Conservation (phyloP, 2,888 invertebrate species). For the Anoncus sp. region DNA sequence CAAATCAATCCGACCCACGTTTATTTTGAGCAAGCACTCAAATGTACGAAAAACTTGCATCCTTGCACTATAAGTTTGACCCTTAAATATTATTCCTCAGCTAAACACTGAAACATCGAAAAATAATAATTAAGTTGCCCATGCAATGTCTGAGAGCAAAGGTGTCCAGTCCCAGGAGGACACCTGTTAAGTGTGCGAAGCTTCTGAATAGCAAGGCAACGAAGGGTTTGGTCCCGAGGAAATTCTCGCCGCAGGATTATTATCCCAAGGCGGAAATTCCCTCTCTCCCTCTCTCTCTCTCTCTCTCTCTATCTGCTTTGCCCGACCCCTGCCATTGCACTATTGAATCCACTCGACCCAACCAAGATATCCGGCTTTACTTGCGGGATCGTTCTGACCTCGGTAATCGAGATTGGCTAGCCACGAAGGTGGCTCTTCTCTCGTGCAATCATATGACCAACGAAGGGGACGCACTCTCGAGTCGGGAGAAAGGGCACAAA, state of each 20-base stretch:
- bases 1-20: neutral
- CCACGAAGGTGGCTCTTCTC: conserved; percentile 58
- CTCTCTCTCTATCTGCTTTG: conserved; percentile 1
- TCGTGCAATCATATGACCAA: conserved; percentile 32
- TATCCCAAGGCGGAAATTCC: conserved; percentile 47
- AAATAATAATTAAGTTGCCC: neutral
- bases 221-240: conserved; percentile 29
- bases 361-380: conserved; percentile 54
- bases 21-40: neutral
- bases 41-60: neutral
- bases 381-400: conserved; percentile 57
- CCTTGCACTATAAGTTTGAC: neutral
- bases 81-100: neutral
- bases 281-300: neutral
- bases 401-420: conserved; percentile 66
- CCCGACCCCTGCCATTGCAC: conserved; percentile 14
- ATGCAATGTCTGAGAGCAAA: neutral
- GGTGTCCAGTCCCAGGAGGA: neutral
- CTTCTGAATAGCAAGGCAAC: conserved; percentile 4
- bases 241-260: conserved; percentile 49
- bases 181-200: conserved; percentile 40
- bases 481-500: conserved; percentile 6
- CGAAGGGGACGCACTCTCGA: conserved; percentile 25
- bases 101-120: neutral
- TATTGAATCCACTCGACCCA: conserved; percentile 61